These are phyloP conservation scores for Dryadula phaetusa DNA, from an alignment of 2,888 invertebrate species.

Conservation along the genomic window DNA sequence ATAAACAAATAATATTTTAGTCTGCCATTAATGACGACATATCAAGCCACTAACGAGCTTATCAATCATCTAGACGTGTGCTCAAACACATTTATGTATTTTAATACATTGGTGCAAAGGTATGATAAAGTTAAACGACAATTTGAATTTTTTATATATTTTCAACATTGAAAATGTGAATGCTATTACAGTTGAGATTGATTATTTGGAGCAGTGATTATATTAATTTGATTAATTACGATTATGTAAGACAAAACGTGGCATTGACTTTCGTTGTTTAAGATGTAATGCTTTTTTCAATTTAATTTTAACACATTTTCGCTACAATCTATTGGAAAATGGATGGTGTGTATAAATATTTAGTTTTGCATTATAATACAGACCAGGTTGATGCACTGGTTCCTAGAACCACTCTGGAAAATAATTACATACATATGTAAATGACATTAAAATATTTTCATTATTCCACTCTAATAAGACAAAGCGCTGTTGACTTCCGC, in stretches of 20 bases:
- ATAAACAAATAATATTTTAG: slow-evolving; percentile 14
- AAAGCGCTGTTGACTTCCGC: too few relatives aligned
- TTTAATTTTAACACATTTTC: background rate
- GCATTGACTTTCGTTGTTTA: too few relatives aligned
- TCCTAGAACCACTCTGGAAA: too few relatives aligned
- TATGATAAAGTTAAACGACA: slow-evolving; percentile 11
- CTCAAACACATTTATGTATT: slow-evolving; percentile 19
- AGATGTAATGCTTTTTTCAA: background rate
- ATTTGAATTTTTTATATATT: background rate
- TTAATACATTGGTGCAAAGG: slow-evolving; percentile 5
- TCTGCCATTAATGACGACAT: slow-evolving; percentile 32
- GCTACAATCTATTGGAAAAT: background rate
- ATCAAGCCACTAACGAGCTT: slow-evolving; percentile 42
- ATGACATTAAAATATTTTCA: too few relatives aligned
- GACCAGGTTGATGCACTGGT: too few relatives aligned
- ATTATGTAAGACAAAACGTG: too few relatives aligned
- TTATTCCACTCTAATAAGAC: too few relatives aligned
- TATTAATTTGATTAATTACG: too few relatives aligned
- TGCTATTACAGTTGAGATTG: too few relatives aligned
- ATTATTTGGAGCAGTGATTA: too few relatives aligned
- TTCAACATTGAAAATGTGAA: too few relatives aligned
- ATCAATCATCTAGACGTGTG: slow-evolving; percentile 41
- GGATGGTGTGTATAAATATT: background rate
- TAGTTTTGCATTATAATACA: background rate
- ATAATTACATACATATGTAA: too few relatives aligned